phyloP scores from a whole-genome alignment of 2,888 invertebrate species.

The Cerastis leucographa region DNA sequence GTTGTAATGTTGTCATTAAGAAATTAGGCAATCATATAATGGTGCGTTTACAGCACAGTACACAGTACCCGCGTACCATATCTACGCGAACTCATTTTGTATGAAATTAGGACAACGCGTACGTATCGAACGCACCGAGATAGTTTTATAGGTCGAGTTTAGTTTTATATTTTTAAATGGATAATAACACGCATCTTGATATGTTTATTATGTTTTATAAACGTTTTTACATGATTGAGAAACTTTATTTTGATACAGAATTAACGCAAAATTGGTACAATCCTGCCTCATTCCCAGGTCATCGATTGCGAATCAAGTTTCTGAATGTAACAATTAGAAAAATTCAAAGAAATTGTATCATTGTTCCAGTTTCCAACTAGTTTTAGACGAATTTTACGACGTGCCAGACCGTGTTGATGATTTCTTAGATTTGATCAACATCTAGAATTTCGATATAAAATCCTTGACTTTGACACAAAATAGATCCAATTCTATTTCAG shows the following conservation, averaged over 20 bases:
- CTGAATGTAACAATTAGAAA: slow-evolving; percentile 34
- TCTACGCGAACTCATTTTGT: slow-evolving; percentile 74
- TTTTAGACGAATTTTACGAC: slow-evolving; percentile 46
- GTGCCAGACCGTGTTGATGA: slow-evolving; percentile 36
- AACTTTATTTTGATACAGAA: slow-evolving; percentile 65
- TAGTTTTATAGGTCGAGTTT: slow-evolving; percentile 78
- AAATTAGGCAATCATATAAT: slow-evolving; percentile 65
- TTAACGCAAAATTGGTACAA: slow-evolving; percentile 47
- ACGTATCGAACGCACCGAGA: slow-evolving; percentile 70
- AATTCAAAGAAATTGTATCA: slow-evolving; percentile 41
- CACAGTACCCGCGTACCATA: slow-evolving; percentile 63
- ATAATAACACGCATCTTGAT: slow-evolving; percentile 74
- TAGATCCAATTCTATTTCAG: slow-evolving; percentile 54
- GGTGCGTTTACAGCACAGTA: slow-evolving; percentile 56
- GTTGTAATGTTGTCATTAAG: slow-evolving; percentile 63
- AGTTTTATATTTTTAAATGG: slow-evolving; percentile 78
- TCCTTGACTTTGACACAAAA: slow-evolving; percentile 62
- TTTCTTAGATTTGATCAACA: slow-evolving; percentile 31
- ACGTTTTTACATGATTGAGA: slow-evolving; percentile 69
- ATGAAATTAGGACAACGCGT: slow-evolving; percentile 76
- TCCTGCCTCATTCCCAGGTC: slow-evolving; percentile 18
- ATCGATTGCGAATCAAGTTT: slow-evolving; percentile 13
- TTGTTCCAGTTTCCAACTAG: slow-evolving; percentile 48
- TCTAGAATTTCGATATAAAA: slow-evolving; percentile 38
- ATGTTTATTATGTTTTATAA: slow-evolving; percentile 73